Evolutionary conservation across 2,113 vertebrate genomes (phyloP).

Genomic region (Castor canadensis): DNA sequence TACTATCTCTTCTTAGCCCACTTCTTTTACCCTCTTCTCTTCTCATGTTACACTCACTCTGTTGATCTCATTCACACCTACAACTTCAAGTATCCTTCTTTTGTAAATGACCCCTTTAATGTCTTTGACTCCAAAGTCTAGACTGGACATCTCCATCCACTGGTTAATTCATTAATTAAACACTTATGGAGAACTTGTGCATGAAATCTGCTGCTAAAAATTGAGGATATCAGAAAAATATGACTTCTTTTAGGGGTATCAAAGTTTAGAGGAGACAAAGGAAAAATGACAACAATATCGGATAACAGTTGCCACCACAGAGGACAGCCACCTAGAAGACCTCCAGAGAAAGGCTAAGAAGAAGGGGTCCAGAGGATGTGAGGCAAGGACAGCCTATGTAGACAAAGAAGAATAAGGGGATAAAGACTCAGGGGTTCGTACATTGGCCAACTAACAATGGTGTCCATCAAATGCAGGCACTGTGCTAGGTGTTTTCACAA

Average conservation of each 20-base stretch:
- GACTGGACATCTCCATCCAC: neutral
- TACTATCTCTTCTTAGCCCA: neutral
- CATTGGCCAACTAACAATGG: neutral
- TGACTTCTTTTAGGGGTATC: neutral
- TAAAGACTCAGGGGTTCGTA: neutral
- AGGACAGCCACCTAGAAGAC: neutral
- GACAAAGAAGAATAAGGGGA: neutral
- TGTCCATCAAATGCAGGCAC: neutral
- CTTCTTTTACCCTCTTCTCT: neutral
- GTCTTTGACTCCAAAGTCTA: neutral
- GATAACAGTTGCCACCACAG: neutral
- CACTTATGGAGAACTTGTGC: neutral
- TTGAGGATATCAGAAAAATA: neutral
- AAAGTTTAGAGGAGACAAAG: neutral
- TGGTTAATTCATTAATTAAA: neutral
- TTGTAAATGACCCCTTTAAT: neutral
- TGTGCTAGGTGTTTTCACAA: neutral
- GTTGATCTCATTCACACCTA: neutral
- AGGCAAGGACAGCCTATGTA: neutral
- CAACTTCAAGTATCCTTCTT: neutral
- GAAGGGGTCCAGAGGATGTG: neutral
- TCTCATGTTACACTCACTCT: neutral
- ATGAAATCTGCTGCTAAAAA: neutral
- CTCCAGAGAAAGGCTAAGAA: neutral
- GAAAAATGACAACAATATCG: neutral